phyloP scores from a whole-genome alignment of 2,113 vertebrate species.

The Lontra canadensis region DNA sequence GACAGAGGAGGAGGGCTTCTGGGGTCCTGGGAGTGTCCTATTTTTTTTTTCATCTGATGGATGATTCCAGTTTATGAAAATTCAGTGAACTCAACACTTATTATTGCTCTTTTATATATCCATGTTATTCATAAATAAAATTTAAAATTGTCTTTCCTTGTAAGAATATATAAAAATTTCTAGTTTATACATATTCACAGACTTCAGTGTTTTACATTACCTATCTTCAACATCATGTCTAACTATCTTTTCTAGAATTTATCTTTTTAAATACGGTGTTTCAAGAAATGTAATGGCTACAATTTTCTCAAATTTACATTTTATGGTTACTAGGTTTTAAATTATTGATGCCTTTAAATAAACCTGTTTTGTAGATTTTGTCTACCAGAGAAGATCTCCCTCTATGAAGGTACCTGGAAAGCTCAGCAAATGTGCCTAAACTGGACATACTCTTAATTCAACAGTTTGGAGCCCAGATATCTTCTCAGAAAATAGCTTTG shows the following conservation, averaged over 20 bases:
- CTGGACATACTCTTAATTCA: neutral
- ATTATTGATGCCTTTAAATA: neutral
- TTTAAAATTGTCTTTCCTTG: neutral
- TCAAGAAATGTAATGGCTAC: neutral
- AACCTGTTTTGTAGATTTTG: neutral
- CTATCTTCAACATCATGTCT: neutral
- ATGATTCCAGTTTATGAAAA: neutral
- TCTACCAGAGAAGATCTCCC: neutral
- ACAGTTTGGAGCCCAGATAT: neutral
- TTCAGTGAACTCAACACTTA: neutral
- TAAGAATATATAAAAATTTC: neutral
- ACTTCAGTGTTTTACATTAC: neutral
- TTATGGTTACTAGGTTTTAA: neutral
- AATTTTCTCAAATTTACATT: neutral
- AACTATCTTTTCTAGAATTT: neutral
- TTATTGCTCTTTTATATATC: neutral
- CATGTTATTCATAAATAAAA: neutral
- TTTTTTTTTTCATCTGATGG: neutral
- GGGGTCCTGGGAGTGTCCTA: no score
- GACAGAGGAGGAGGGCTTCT: neutral
- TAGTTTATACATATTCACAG: neutral
- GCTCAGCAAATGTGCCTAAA: neutral
- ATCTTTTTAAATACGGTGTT: neutral
- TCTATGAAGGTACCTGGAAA: neutral
- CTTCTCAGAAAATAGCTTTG: neutral